A percentile compares a stretch with the other conserved stretches of the same genome.
Conservation (phyloP, 2,113 vertebrate genomes). For the Scopus umbretta region DNA sequence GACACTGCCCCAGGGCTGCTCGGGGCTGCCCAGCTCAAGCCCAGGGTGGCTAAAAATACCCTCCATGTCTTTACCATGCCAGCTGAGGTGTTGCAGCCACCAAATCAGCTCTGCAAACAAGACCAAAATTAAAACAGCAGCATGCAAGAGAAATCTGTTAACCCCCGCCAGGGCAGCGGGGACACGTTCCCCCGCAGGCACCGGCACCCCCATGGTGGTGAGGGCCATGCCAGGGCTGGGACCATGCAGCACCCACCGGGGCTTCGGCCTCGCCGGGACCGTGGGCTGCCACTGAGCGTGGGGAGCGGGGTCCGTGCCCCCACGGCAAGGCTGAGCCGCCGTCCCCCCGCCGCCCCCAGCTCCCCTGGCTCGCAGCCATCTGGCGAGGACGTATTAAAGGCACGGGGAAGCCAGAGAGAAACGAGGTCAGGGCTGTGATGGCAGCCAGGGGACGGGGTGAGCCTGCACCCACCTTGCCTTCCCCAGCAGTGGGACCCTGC, state of each 20-base stretch:
- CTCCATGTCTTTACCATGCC: fast-evolving
- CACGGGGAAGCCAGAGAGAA: not conserved
- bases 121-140: not conserved
- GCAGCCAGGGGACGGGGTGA: not conserved
- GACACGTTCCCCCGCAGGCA: fast-evolving
- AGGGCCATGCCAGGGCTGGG: fast-evolving
- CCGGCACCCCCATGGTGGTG: fast-evolving
- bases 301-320: not conserved
- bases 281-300: fast-evolving
- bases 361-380: not conserved
- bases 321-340: fast-evolving
- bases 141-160: not conserved
- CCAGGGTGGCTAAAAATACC: not conserved
- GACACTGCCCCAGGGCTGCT: not conserved
- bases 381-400: not conserved
- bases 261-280: not conserved
- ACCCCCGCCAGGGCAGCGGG: not conserved
- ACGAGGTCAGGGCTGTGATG: not conserved
- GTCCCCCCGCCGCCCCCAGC: not conserved
- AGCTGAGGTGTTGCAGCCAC: not conserved
- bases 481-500: not conserved
- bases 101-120: not conserved
- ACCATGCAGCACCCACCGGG: fast-evolving
- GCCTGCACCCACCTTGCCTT: fast-evolving
- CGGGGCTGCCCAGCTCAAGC: not conserved